Evolutionary conservation across 1,140 invertebrate genomes (phyloP), one percentile per base, ranked within the genome.

Genomic region (roundworm (Caenorhabditis elegans)): DNA sequence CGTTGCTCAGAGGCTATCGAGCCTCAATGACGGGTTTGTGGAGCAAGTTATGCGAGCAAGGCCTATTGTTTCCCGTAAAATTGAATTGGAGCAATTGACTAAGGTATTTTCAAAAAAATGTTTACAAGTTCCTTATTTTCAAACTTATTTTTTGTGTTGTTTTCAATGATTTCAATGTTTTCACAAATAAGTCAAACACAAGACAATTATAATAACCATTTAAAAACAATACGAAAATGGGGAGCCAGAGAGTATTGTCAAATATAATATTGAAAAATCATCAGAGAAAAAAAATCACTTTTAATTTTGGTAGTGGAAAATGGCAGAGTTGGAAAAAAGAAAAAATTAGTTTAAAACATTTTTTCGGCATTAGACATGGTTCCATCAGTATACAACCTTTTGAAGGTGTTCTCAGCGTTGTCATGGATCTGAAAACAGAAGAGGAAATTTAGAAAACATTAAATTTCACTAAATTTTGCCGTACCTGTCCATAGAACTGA

Each of bases 341-440:
- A 43, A 43, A 15, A 43, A 5, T 43, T 43, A 43, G 5, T 43
- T 83, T 79, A 83, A 22, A 70, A 3, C 22, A 86, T 55, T 76
- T 4, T 15, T 34, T 55, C 70, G 15, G 78, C 49, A 5, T 34
- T 10, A 2, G 80, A 77, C 24, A 81, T 60, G 0, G 85, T 86
- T 19, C 81, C 85, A 79, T 83, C 85, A 31, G 46, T 46, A 31
- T 80, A 70, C 43, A 83, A 24, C 10, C 86, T 76, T 49, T 83
- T 77, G 60, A 39, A 70, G 10, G 78, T 19, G 22, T 76, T 78
- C 6, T 49, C 51, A 10, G 85, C 78, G n/a, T 46, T 31, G 49
- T 78, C 83, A 15, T 24, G 76, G 15, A 87, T n/a, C 31, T 88
- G 83, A 48, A 83, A 17, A 24, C 34, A n/a, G n/a, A n/a, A n/a